Conservation (phyloP, 2,888 invertebrate genomes). For the Agriopis marginaria region DNA sequence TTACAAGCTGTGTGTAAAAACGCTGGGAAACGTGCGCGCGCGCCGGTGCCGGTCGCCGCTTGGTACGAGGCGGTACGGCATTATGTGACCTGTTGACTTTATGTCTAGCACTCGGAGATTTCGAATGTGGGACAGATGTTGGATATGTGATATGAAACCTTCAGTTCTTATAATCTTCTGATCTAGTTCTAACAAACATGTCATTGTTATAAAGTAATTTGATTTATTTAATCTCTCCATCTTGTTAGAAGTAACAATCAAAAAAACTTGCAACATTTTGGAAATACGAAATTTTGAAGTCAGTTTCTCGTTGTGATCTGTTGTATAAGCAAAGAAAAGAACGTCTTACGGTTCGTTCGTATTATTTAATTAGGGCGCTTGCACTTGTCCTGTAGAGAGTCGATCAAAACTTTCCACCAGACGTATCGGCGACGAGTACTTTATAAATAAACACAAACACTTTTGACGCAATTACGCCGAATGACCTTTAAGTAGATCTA, state of each 20-base stretch:
- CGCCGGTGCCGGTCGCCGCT: constrained; percentile 66
- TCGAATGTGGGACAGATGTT: constrained; percentile 40
- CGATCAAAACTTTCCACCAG: constrained; percentile 25
- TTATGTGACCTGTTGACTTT: constrained; percentile 47
- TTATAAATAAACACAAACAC: constrained; percentile 18
- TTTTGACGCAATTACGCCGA: neutral
- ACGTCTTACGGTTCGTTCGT: too few species aligned
- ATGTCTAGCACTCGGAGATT: constrained; percentile 37
- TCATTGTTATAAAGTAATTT: neutral
- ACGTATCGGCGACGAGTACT: constrained; percentile 9
- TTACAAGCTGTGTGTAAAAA: constrained; percentile 63
- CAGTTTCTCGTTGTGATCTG: neutral
- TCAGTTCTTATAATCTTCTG: neutral
- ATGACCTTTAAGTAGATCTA: constrained; percentile 3
- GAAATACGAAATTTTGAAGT: neutral
- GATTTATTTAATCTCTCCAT: neutral
- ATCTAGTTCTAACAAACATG: neutral
- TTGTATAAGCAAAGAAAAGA: neutral
- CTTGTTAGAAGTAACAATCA: neutral
- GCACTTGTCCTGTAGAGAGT: neutral
- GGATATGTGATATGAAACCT: constrained; percentile 14
- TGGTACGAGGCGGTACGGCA: constrained; percentile 72
- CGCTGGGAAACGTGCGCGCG: constrained; percentile 57
- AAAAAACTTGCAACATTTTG: too few species aligned
- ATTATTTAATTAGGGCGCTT: neutral